phyloP scores from a whole-genome alignment of 2,888 invertebrate species.

The Gibbula magus region DNA sequence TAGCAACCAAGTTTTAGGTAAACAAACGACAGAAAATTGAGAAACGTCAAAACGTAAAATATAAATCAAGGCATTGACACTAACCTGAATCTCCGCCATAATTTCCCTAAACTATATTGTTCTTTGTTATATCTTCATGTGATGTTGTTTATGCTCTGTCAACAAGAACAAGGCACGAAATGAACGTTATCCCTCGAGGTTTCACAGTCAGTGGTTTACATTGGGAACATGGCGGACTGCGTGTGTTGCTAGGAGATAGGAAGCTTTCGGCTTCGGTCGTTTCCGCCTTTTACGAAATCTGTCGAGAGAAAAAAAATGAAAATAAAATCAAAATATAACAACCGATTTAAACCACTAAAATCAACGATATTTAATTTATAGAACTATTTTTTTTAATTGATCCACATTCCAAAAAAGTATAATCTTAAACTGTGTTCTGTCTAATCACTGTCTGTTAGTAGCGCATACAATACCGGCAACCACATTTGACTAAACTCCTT shows the following conservation, averaged over 20 bases:
- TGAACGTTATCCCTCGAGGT: background rate
- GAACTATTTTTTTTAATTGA: too few species aligned
- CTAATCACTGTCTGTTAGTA: too few species aligned
- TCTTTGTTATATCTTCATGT: conserved; percentile 3
- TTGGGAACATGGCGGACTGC: conserved; percentile 5
- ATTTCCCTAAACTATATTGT: background rate
- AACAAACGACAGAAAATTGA: conserved; percentile 8
- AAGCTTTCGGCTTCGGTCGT: conserved; percentile 8
- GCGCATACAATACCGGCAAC: too few species aligned
- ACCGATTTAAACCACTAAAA: too few species aligned
- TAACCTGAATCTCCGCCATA: conserved; percentile 19
- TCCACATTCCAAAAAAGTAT: too few species aligned
- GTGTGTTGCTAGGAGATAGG: conserved; percentile 12
- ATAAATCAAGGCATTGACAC: background rate
- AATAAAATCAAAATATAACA: too few species aligned
- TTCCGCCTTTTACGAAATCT: background rate
- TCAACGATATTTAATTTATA: too few species aligned
- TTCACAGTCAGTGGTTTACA: background rate
- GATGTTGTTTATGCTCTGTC: background rate
- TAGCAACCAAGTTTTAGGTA: background rate
- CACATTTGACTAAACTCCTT: too few species aligned
- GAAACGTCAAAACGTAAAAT: background rate
- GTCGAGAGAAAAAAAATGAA: background rate
- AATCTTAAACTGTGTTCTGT: too few species aligned
- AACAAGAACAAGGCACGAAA: background rate